Evolutionary conservation across 2,888 invertebrate species (phyloP).

Genomic region (Schizotus pectinicornis): DNA sequence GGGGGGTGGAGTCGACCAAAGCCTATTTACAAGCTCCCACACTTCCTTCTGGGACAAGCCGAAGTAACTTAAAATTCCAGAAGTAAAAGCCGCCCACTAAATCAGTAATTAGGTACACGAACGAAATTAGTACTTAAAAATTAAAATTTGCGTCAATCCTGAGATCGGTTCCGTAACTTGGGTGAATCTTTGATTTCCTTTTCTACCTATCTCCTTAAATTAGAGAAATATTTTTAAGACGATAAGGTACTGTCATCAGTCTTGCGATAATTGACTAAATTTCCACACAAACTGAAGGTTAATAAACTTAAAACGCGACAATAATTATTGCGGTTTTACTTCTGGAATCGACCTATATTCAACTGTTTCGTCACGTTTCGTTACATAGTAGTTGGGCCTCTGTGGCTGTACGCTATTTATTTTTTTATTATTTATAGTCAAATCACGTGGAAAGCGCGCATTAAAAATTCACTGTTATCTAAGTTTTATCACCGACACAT

Average conservation of each 20-base stretch:
- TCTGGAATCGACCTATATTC: slow-evolving; percentile 31
- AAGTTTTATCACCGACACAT: slow-evolving; percentile 51
- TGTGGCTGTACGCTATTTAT: background rate
- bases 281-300: slow-evolving; percentile 25
- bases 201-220: background rate
- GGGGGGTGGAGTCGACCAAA: slow-evolving; percentile 26
- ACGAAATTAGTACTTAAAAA: slow-evolving; percentile 11
- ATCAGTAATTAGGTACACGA: slow-evolving; percentile 3
- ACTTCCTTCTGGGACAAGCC: slow-evolving; percentile 8
- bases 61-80: slow-evolving; percentile 27
- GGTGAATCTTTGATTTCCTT: slow-evolving; percentile 7
- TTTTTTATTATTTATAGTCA: background rate
- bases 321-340: slow-evolving; percentile 27
- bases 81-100: slow-evolving; percentile 18
- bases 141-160: slow-evolving; percentile 22
- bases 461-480: slow-evolving; percentile 17
- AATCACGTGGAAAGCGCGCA: slow-evolving; percentile 22
- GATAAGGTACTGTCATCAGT: slow-evolving; percentile 28
- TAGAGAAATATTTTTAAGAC: slow-evolving; percentile 12
- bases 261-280: slow-evolving; percentile 33
- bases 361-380: slow-evolving; percentile 12
- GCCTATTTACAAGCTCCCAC: slow-evolving; percentile 24
- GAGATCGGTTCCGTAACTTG: slow-evolving; percentile 21
- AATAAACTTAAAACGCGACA: slow-evolving; percentile 15
- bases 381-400: no score